Evolutionary conservation across 53 echinoderm and acorn worm species (phyloP).

Genomic region (Holothuria scabra): DNA sequence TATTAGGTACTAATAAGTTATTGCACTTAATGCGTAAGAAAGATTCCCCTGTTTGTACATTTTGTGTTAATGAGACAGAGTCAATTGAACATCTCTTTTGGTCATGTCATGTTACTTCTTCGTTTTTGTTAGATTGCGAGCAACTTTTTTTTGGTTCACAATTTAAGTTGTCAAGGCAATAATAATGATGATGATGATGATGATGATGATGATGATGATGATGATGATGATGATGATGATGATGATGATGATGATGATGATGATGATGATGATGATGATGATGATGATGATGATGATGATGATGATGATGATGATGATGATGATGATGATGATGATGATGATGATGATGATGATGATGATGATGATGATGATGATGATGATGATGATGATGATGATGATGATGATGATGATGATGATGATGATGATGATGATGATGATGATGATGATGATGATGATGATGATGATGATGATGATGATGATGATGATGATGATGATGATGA

Average conservation of each 20-base stretch:
- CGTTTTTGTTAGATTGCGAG: no score
- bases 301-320: slow-evolving; percentile 40
- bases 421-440: slow-evolving; percentile 40
- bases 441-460: slow-evolving; percentile 32
- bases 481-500: slow-evolving; percentile 35
- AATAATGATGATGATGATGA: slow-evolving; percentile 35
- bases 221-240: slow-evolving; percentile 40
- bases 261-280: slow-evolving; percentile 40
- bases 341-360: slow-evolving; percentile 40
- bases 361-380: slow-evolving; percentile 40
- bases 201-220: slow-evolving; percentile 40
- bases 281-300: slow-evolving; percentile 40
- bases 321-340: slow-evolving; percentile 40
- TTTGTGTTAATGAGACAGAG: no score
- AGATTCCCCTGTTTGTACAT: no score
- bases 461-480: slow-evolving; percentile 33
- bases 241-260: slow-evolving; percentile 40
- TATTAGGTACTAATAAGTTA: no score
- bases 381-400: slow-evolving; percentile 40
- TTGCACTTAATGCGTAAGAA: no score
- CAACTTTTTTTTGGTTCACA: no score
- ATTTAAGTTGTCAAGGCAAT: neutral
- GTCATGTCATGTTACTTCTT: no score
- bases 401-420: slow-evolving; percentile 40
- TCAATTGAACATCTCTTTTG: no score